phyloP scores from a whole-genome alignment of 1,140 invertebrate genomes.

The Zaprionus ornatus region DNA sequence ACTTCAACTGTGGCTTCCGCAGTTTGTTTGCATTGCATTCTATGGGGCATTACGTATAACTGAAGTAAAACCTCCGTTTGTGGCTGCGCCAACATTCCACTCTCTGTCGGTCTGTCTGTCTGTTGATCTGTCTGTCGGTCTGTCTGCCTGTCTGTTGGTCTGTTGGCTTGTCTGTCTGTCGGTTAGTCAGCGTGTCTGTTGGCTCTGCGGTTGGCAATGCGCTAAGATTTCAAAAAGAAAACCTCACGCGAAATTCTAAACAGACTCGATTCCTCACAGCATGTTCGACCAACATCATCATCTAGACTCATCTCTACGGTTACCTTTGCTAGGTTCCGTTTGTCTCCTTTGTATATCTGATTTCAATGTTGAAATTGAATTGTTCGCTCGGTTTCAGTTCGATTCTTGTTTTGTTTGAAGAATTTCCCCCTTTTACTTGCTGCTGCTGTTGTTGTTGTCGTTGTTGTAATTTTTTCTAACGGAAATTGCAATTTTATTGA shows the following conservation, averaged over 20 bases:
- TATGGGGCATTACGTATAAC: conserved; percentile 11
- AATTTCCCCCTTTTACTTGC: conserved; percentile 37
- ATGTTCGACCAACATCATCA: background rate
- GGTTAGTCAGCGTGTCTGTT: background rate
- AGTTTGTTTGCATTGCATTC: conserved; percentile 38
- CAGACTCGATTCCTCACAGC: background rate
- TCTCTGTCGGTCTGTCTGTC: conserved; percentile 5
- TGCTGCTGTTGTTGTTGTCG: conserved; percentile 16
- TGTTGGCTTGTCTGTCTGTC: background rate
- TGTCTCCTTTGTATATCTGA: conserved; percentile 47
- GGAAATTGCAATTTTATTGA: conserved; percentile 73
- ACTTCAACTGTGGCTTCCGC: conserved; percentile 46
- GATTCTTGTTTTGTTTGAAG: conserved; percentile 17
- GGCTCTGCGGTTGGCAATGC: conserved; percentile 30
- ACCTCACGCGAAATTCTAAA: conserved; percentile 32
- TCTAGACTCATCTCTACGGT: conserved; percentile 14
- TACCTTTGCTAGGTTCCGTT: conserved; percentile 44
- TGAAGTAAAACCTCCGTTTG: conserved; percentile 17
- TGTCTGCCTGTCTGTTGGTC: background rate
- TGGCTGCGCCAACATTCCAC: conserved; percentile 70
- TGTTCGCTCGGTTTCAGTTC: conserved; percentile 54
- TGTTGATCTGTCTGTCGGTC: too few species aligned
- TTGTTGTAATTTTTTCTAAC: conserved; percentile 35
- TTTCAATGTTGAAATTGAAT: conserved; percentile 76
- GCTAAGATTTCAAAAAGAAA: conserved; percentile 34